Evolutionary conservation across 2,113 vertebrate species (phyloP).

Genomic region (Myotis lucifugus): DNA sequence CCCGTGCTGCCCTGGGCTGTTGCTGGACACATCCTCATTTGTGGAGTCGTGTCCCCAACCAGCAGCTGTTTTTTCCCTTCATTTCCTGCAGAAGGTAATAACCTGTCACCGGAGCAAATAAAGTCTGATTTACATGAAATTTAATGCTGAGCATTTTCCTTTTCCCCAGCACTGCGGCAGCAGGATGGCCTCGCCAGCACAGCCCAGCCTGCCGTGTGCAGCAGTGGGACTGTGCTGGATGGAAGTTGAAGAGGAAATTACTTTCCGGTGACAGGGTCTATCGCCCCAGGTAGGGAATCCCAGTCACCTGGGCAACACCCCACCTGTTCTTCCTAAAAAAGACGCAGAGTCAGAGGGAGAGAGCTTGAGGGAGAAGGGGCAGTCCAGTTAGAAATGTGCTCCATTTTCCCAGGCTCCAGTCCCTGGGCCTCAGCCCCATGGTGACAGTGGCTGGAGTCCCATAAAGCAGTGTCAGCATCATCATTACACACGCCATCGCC

Average conservation of each 20-base stretch:
- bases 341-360: background rate
- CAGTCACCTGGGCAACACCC: background rate
- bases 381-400: background rate
- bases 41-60: conserved; percentile 18
- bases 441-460: too few species aligned
- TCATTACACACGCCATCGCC: accelerated
- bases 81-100: conserved; percentile 74
- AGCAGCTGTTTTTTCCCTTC: background rate
- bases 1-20: background rate
- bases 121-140: conserved; percentile 80
- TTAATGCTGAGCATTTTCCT: conserved; percentile 72
- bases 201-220: background rate
- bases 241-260: conserved; percentile 57
- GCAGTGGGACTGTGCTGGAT: background rate
- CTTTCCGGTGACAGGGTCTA: conserved; percentile 46
- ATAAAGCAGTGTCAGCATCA: background rate
- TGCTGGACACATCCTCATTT: background rate
- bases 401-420: too few species aligned
- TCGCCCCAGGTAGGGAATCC: background rate
- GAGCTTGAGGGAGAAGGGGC: background rate
- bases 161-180: background rate
- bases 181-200: background rate
- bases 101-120: conserved; percentile 77
- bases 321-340: background rate
- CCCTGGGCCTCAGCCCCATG: background rate